Base-by-base conservation (phyloP, 2,797 vertebrate species). In the Percopsis omiscomaycus region DNA sequence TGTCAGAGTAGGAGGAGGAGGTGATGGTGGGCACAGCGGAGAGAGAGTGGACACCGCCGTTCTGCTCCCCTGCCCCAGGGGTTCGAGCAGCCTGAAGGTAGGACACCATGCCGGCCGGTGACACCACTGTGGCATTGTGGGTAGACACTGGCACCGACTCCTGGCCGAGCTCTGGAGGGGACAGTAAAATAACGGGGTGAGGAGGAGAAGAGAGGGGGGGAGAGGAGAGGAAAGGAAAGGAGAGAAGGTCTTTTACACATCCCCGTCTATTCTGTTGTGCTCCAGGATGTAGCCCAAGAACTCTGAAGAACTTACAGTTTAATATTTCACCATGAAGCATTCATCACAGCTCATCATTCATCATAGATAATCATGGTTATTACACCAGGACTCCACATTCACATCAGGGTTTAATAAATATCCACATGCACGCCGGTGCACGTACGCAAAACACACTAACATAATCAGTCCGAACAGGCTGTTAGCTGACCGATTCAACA, bases 61-160 rank as follows among this genome's bases (percentile, higher is more conserved):
- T 90, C 29, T 88, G 93, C 37, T 94, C 92, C 10, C 85, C 83
- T 0, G 85, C 45, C 0, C 82, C 71, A 2, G 80, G 51, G 4
- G 89, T 87, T 76, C 93, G 94, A 54, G 64, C 32, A 37, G 32
- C 88, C 3, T 94, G 90, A 61, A 95, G 90, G 89, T 94, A 95
- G 0, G 95, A 90, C 76, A 95, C 77, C 80, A 93, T 69, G 64
- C 93, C 94, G 73, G 93, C 79, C 56, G 91, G 89, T 9, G 92
- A 88, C 12, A 89, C 85, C 12, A 83, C 85, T 45, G 84, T 54
- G 53, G 89, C 32, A 8, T 88, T 80, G 64, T 94, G 91, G 77
- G 89, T 5, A 45, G 93, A 83, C 30, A 82, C 66, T 3, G 89
- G 77, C 64, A 83, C 87, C 27, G 92, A 80, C 51, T 95, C 94